Evolutionary conservation across 2,113 vertebrate genomes (phyloP).

Genomic region (Mastomys coucha): DNA sequence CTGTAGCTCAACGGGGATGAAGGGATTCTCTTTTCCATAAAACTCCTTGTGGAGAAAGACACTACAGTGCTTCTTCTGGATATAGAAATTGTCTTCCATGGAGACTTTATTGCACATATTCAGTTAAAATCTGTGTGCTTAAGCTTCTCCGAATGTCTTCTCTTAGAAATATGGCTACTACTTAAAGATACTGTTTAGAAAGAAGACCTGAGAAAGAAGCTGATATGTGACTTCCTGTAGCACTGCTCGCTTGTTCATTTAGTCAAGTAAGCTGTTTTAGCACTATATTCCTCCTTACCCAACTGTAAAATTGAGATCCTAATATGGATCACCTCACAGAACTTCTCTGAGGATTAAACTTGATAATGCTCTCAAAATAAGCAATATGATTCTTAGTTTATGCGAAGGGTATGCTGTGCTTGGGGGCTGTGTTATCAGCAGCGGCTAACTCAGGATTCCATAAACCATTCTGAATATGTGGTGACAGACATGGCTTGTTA

Average conservation of each 20-base stretch:
- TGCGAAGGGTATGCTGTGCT: not conserved
- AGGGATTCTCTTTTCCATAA: constrained; percentile 7
- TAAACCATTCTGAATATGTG: not conserved
- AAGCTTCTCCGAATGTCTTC: not conserved
- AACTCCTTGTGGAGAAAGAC: not conserved
- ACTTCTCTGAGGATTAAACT: not conserved
- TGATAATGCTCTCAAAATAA: not conserved
- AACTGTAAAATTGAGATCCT: constrained; percentile 23
- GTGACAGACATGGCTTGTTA: not conserved
- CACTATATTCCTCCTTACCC: not conserved
- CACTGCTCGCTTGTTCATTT: not conserved
- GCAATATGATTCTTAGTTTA: not conserved
- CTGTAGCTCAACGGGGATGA: not conserved
- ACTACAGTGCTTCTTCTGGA: not conserved
- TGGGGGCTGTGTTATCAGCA: not conserved
- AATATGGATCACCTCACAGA: not conserved
- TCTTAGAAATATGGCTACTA: not conserved
- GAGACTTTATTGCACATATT: not conserved
- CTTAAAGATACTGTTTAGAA: not conserved
- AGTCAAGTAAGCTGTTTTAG: not conserved
- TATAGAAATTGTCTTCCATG: not conserved
- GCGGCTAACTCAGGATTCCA: not conserved
- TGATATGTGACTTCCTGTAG: not conserved
- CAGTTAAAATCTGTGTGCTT: constrained; percentile 33
- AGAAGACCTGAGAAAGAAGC: not conserved